Evolutionary conservation across 64 coral and sea anemone species (phyloP), one percentile per base, ranked within the genome.

Genomic region (Exaiptasia diaphana): DNA sequence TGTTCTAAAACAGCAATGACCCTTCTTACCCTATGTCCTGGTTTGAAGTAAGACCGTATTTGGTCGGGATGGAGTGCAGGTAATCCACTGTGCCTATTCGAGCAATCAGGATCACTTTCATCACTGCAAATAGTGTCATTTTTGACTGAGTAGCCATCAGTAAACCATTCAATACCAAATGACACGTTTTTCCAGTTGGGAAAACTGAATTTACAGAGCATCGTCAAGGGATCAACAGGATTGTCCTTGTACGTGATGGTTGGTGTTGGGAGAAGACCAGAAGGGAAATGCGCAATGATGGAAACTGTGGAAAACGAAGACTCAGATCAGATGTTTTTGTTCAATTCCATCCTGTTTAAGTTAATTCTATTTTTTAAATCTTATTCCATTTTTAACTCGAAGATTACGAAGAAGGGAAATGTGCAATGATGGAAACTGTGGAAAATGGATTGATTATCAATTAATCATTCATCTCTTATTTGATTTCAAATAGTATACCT

Each of bases 1-100:
- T n/a, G n/a, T n/a, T n/a, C n/a, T n/a, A n/a, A n/a, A n/a, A n/a
- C n/a, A n/a, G n/a, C n/a, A n/a, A n/a, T n/a, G n/a, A n/a, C n/a
- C n/a, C n/a, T n/a, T 36, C 79, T 82, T 82, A 82, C 79, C 44
- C 79, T 43, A 50, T 82, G 79, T 68, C 79, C 79, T 37, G 79
- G 58, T 31, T 53, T 9, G 52, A 67, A 82, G n/a, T n/a, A n/a
- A n/a, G n/a, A n/a, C n/a, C n/a, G n/a, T n/a, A n/a, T n/a, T n/a
- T n/a, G n/a, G n/a, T n/a, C n/a, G n/a, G n/a, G n/a, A 33, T 21
- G n/a, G n/a, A n/a, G n/a, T n/a, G n/a, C n/a, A n/a, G n/a, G 4
- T 33, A 58, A 18, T 74, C 20, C 8, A 42, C 49, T 73, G 22
- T 59, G 18, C 17, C 76, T 53, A 8, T 11, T 7, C 11, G 28